Percentiles rank a stretch among this genome's conserved stretches.
These are phyloP conservation scores for Stomatorhinus walkeri DNA, from an alignment of 2,797 vertebrate species.

Conservation along the genomic window DNA sequence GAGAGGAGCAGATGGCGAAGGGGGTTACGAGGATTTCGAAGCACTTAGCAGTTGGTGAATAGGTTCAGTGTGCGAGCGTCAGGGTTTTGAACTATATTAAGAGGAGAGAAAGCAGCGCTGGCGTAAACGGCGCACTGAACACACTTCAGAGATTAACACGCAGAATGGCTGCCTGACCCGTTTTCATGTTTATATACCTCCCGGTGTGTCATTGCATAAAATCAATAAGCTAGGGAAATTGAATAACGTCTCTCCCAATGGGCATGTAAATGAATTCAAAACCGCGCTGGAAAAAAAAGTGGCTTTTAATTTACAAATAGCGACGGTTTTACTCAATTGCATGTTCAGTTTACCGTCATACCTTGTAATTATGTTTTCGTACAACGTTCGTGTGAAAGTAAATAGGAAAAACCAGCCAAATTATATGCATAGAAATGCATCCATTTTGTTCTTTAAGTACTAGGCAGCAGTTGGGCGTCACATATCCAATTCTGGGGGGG, in stretches of 20 bases:
- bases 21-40: background rate
- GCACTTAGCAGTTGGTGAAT: background rate
- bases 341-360: background rate
- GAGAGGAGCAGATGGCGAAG: background rate
- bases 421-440: background rate
- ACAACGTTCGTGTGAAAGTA: background rate
- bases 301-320: conserved; percentile 9
- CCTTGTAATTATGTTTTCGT: background rate
- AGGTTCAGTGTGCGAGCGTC: background rate
- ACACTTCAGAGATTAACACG: background rate
- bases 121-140: background rate
- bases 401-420: background rate
- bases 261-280: background rate
- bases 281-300: background rate
- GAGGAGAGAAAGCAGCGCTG: background rate
- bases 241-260: background rate
- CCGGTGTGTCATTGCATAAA: conserved; percentile 8
- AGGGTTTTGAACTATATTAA: conserved; percentile 7
- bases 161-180: background rate
- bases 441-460: background rate
- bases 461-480: background rate
- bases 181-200: conserved; percentile 11
- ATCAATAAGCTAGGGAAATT: conserved; percentile 15
- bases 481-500: background rate
- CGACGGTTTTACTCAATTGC: background rate